Evolutionary conservation across 2,888 invertebrate genomes (phyloP).

Genomic region (Drosophila rubida): DNA sequence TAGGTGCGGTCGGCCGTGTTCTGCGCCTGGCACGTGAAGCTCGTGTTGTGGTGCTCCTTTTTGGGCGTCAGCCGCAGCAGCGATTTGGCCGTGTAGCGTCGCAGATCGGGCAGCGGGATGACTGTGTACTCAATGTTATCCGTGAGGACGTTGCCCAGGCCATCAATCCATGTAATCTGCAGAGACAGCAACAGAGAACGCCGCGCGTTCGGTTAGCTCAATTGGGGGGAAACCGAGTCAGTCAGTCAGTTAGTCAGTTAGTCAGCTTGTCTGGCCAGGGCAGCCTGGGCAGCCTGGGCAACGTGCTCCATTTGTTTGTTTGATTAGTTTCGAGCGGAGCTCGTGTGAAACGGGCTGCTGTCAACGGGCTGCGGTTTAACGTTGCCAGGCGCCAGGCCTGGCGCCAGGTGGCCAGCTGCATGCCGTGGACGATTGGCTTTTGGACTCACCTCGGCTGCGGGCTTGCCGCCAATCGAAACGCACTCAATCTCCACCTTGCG

Average conservation of each 20-base stretch:
- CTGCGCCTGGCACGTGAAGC: slow-evolving; percentile 96
- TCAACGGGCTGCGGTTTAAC: slow-evolving; percentile 47
- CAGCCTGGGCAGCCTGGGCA: slow-evolving; percentile 19
- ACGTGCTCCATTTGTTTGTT: slow-evolving; percentile 38
- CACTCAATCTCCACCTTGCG: slow-evolving; percentile 96
- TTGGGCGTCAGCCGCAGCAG: slow-evolving; percentile 93
- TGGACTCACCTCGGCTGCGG: slow-evolving; percentile 93
- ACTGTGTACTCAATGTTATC: slow-evolving; percentile 92
- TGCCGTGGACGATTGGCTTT: too few species aligned
- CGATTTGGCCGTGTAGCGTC: slow-evolving; percentile 93
- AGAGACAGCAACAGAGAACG: neutral
- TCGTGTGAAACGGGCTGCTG: slow-evolving; percentile 32
- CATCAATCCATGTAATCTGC: slow-evolving; percentile 97
- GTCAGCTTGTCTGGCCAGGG: neutral
- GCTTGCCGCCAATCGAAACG: slow-evolving; percentile 95
- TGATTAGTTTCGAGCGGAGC: slow-evolving; percentile 44
- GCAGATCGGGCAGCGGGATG: slow-evolving; percentile 91
- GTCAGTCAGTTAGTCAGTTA: neutral
- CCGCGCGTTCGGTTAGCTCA: slow-evolving; percentile 10
- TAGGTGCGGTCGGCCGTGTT: slow-evolving; percentile 95
- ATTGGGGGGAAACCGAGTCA: slow-evolving; percentile 10
- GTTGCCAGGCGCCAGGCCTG: neutral
- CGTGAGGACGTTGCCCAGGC: slow-evolving; percentile 92
- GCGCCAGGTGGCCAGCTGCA: too few species aligned
- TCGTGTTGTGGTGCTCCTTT: slow-evolving; percentile 95